Conservation (phyloP, 2,888 invertebrate genomes). For the Mesorhabditis spiculigera region DNA sequence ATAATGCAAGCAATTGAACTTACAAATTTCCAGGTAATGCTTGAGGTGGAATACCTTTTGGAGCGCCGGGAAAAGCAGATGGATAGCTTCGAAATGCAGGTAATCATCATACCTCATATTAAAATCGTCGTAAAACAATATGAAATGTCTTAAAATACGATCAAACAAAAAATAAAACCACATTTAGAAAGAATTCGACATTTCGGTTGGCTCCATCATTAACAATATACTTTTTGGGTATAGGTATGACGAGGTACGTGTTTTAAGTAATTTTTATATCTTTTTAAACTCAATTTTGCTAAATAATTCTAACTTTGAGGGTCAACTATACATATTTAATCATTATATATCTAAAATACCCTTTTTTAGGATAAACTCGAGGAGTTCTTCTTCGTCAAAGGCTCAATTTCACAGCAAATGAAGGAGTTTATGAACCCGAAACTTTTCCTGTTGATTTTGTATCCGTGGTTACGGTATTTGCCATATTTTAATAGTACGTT, state of each 20-base stretch:
- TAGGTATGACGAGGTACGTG: not conserved
- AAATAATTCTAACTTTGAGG: not conserved
- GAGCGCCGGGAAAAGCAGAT: not conserved
- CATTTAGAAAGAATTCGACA: not conserved
- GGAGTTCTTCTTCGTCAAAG: conserved; percentile 1
- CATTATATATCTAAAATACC: not conserved
- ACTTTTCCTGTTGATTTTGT: not conserved
- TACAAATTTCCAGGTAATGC: not conserved
- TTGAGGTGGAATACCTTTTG: not conserved
- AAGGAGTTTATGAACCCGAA: not conserved
- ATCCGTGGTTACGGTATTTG: not conserved
- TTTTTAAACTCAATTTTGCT: not conserved
- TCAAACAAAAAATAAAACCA: not conserved
- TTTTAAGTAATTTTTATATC: not conserved
- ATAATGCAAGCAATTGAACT: not conserved
- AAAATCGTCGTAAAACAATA: too few species aligned
- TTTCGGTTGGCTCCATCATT: not conserved
- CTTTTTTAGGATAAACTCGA: not conserved
- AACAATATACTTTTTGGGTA: conserved; percentile 2
- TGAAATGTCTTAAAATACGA: too few species aligned
- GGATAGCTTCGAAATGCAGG: not conserved
- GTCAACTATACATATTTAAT: not conserved
- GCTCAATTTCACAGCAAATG: not conserved
- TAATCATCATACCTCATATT: too few species aligned
- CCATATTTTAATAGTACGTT: not conserved